Conservation (phyloP, 2,888 invertebrate genomes). For the Leuctra nigra region DNA sequence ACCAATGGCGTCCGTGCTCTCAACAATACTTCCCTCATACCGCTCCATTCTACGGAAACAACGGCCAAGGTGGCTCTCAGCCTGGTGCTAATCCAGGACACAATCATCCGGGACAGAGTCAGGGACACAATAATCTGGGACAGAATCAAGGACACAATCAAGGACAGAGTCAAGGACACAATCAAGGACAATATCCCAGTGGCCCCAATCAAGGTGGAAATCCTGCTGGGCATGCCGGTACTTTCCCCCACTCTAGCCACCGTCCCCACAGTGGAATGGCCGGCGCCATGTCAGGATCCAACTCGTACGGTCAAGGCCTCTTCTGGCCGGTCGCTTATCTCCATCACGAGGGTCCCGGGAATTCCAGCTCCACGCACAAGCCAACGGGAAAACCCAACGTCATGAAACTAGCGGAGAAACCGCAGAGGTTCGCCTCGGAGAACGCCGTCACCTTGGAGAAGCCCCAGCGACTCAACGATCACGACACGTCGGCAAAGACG, state of each 20-base stretch:
- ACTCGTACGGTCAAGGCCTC: constrained; percentile 21
- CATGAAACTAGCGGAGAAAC: too few relatives aligned
- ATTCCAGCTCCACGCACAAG: constrained; percentile 42
- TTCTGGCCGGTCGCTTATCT: constrained; percentile 78
- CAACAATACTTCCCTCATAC: constrained; percentile 68
- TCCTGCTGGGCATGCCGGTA: too few relatives aligned
- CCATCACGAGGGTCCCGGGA: constrained; percentile 72
- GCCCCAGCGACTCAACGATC: too few relatives aligned
- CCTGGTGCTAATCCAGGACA: constrained; percentile 77
- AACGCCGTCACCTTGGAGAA: too few relatives aligned
- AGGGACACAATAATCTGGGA: too few relatives aligned
- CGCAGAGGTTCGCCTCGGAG: too few relatives aligned
- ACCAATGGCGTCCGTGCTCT: constrained; percentile 84
- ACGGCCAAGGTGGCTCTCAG: constrained; percentile 47
- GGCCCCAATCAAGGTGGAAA: too few relatives aligned
- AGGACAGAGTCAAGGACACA: too few relatives aligned
- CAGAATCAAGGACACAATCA: too few relatives aligned
- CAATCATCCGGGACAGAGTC: constrained; percentile 73
- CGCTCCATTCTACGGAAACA: constrained; percentile 26
- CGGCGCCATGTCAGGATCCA: too few relatives aligned
- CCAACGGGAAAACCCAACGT: background rate
- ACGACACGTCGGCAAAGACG: too few relatives aligned
- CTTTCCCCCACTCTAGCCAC: background rate
- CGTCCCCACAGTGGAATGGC: background rate
- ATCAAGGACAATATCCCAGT: too few relatives aligned